Evolutionary conservation across 2,888 invertebrate species (phyloP).

Genomic region (Agonum fuliginosum): DNA sequence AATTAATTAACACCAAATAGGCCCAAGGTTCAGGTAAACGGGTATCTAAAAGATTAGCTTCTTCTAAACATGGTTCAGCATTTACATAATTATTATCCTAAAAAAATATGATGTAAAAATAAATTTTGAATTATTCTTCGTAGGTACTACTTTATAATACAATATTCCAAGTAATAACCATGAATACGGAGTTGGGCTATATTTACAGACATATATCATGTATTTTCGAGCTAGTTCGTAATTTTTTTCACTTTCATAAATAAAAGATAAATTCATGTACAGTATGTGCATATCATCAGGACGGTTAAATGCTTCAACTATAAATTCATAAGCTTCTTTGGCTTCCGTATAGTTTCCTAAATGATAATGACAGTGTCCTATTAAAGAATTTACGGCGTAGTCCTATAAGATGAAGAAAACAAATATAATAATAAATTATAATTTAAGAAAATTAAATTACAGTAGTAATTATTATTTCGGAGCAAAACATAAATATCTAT

Average conservation of each 20-base stretch:
- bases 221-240: constrained; percentile 68
- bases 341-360: constrained; percentile 66
- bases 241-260: constrained; percentile 65
- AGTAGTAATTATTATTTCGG: too few species aligned
- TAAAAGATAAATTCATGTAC: constrained; percentile 67
- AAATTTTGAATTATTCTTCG: constrained; percentile 54
- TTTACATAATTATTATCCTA: constrained; percentile 69
- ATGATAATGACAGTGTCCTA: constrained; percentile 68
- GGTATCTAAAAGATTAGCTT: constrained; percentile 70
- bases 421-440: too few species aligned
- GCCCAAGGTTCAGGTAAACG: constrained; percentile 69
- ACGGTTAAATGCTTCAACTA: constrained; percentile 67
- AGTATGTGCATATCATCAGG: constrained; percentile 69
- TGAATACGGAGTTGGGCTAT: constrained; percentile 69
- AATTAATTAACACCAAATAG: constrained; percentile 70
- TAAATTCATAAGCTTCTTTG: constrained; percentile 66
- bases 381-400: constrained; percentile 67
- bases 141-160: constrained; percentile 64
- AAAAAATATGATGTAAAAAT: constrained; percentile 62
- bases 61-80: constrained; percentile 71
- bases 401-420: too few species aligned
- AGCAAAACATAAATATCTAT: too few species aligned
- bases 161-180: constrained; percentile 68
- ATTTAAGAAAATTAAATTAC: too few species aligned
- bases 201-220: constrained; percentile 68